Percentiles rank a stretch among this genome's conserved stretches.
Conservation (phyloP, 2,113 vertebrate genomes). For the Caracal caracal region DNA sequence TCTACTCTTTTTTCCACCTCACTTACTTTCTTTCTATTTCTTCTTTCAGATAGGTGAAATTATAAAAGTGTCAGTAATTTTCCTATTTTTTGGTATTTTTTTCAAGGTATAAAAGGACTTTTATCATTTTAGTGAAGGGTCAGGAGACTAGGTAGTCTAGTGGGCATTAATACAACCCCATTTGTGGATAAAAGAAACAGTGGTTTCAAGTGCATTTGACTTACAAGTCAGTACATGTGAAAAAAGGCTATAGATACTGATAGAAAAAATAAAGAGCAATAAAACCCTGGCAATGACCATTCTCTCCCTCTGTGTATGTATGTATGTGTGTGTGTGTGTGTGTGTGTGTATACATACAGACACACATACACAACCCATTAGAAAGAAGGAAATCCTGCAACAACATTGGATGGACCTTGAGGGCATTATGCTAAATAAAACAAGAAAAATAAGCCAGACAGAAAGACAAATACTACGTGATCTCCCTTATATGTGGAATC, state of each 20-base stretch:
- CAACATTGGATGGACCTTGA: background rate
- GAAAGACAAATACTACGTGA: background rate
- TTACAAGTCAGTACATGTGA: background rate
- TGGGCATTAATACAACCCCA: background rate
- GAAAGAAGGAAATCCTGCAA: background rate
- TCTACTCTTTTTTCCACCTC: background rate
- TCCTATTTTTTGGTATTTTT: background rate
- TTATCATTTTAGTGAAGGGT: background rate
- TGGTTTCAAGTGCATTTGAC: background rate
- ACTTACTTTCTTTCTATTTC: background rate
- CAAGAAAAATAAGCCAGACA: background rate
- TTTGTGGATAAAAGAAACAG: background rate
- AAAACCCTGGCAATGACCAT: background rate
- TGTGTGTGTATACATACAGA: background rate
- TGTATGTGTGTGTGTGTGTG: too few relatives aligned
- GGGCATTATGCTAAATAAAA: background rate
- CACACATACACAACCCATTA: background rate
- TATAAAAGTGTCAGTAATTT: background rate
- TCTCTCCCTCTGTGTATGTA: too few relatives aligned
- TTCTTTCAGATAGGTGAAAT: background rate
- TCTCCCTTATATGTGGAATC: background rate
- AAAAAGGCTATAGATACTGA: background rate
- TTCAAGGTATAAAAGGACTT: background rate
- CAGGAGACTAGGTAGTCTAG: background rate
- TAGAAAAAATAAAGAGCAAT: background rate